Percentiles rank a stretch among this genome's conserved stretches.
phyloP scores from a whole-genome alignment of 1,140 invertebrate species.

The Teleopsis dalmanni region DNA sequence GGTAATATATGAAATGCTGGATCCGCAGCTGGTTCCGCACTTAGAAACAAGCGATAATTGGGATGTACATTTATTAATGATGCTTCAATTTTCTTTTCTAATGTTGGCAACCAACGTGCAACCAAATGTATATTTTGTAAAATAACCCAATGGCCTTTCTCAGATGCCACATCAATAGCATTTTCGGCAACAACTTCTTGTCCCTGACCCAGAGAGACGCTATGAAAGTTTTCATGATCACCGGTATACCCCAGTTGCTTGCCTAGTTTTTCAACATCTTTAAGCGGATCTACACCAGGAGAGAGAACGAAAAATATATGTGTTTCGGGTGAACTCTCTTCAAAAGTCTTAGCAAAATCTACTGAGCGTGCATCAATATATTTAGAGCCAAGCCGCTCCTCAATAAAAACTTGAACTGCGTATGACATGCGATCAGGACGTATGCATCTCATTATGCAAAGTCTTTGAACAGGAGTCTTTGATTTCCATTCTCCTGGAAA shows the following conservation, averaged over 20 bases:
- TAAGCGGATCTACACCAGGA: constrained; percentile 88
- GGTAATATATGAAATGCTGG: constrained; percentile 52
- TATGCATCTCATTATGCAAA: constrained; percentile 87
- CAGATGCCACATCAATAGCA: constrained; percentile 69
- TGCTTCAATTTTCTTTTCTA: constrained; percentile 89
- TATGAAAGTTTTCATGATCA: constrained; percentile 81
- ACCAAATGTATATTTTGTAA: constrained; percentile 88
- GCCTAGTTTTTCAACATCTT: constrained; percentile 77
- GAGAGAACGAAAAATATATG: constrained; percentile 93
- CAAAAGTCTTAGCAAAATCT: constrained; percentile 76
- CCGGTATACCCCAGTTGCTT: constrained; percentile 67
- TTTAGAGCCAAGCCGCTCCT: constrained; percentile 79
- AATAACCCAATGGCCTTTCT: constrained; percentile 87
- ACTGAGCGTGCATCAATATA: constrained; percentile 71
- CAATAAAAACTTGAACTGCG: constrained; percentile 58
- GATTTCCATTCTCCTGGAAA: constrained; percentile 95
- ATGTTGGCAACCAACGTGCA: constrained; percentile 72
- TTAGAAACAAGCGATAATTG: constrained; percentile 59
- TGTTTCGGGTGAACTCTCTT: constrained; percentile 75
- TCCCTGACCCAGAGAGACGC: constrained; percentile 89
- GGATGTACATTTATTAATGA: constrained; percentile 60
- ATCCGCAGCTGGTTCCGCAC: constrained; percentile 53
- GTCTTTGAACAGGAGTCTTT: constrained; percentile 74
- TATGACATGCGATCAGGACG: constrained; percentile 81
- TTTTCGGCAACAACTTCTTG: constrained; percentile 86